Conservation (phyloP, 2,113 vertebrate species). For the Monopterus albus region DNA sequence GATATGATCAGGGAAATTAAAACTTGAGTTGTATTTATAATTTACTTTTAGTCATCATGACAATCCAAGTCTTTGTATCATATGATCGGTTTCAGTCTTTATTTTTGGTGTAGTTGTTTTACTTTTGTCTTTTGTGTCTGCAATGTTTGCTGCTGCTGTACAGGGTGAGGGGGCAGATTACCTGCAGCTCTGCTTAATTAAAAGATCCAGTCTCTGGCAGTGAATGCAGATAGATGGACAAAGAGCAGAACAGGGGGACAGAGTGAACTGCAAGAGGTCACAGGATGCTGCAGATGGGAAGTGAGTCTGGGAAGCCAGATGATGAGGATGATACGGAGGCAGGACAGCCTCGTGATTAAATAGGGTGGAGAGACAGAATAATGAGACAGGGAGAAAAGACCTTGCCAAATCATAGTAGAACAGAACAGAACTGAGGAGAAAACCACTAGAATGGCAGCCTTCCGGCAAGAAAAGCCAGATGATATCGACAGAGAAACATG, state of each 20-base stretch:
- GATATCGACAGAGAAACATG: constrained; percentile 31
- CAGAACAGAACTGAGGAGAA: background rate
- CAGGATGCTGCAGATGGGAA: constrained; percentile 13
- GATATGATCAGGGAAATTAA: no score
- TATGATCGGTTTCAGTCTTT: no score
- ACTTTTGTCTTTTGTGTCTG: background rate
- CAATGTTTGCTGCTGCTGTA: no score
- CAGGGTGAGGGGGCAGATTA: background rate
- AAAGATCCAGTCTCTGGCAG: background rate
- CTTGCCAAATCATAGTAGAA: constrained; percentile 7
- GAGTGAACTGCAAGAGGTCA: constrained; percentile 22
- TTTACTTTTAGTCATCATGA: no score
- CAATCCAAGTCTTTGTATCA: background rate
- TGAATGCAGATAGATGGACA: background rate
- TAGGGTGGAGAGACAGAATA: background rate
- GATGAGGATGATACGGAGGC: constrained; percentile 2
- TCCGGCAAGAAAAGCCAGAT: constrained; percentile 30
- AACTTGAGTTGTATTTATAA: no score
- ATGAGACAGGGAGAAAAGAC: constrained; percentile 2
- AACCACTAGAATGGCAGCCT: constrained; percentile 14
- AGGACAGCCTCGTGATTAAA: background rate
- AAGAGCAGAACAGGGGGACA: background rate
- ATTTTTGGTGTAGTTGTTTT: background rate
- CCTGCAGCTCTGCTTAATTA: constrained; percentile 4
- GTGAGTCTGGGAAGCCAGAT: constrained; percentile 16